These are phyloP conservation scores for Aphaenogaster rudis DNA, from an alignment of 1,140 invertebrate species.

Conservation along the genomic window DNA sequence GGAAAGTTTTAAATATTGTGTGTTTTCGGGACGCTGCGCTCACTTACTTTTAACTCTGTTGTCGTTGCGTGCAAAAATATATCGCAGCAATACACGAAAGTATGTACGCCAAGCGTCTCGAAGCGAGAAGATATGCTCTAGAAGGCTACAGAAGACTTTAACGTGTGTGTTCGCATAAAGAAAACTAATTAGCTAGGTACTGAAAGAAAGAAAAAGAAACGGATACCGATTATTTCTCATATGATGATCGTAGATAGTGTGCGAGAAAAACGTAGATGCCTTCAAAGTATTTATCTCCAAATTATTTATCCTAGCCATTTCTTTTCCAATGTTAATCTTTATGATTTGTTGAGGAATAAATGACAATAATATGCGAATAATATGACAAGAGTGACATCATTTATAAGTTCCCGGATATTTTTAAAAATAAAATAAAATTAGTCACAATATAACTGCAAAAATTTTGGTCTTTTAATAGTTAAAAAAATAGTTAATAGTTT, in stretches of 20 bases:
- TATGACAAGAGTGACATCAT: not conserved
- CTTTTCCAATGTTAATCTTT: not conserved
- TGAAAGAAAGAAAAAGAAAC: not conserved
- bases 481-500: too few relatives aligned
- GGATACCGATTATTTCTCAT: not conserved
- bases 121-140: slow-evolving; percentile 48
- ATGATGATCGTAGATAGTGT: not conserved
- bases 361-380: not conserved
- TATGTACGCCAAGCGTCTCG: slow-evolving; percentile 30
- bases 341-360: not conserved
- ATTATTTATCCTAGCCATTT: not conserved
- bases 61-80: not conserved
- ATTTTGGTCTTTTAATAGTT: too few relatives aligned
- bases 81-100: slow-evolving; percentile 15
- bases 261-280: not conserved
- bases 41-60: not conserved
- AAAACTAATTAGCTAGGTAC: slow-evolving; percentile 29
- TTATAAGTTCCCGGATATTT: too few relatives aligned
- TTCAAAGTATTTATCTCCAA: not conserved
- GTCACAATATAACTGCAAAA: too few relatives aligned
- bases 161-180: not conserved
- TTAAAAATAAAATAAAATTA: too few relatives aligned
- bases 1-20: not conserved
- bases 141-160: slow-evolving; percentile 17
- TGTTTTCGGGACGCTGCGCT: not conserved